These are phyloP conservation scores for Eueremaeus valkanovi DNA, from an alignment of 2,888 invertebrate species.

Conservation along the genomic window DNA sequence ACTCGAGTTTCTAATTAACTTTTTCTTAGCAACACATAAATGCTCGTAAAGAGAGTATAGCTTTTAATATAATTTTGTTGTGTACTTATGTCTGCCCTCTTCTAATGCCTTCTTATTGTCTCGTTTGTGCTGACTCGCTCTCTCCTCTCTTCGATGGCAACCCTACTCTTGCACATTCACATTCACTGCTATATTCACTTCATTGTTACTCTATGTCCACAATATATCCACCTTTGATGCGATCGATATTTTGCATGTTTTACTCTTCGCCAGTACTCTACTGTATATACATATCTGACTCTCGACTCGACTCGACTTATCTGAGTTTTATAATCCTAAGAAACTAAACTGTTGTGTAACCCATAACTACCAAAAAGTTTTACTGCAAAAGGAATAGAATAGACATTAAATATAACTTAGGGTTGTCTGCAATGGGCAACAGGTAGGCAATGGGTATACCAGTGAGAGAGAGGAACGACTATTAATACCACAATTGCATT, in stretches of 20 bases:
- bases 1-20: constrained; percentile 24
- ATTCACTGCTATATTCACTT: constrained; percentile 5
- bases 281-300: no score
- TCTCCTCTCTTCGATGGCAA: background rate
- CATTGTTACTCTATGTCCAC: constrained; percentile 36
- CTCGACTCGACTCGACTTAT: constrained; percentile 12
- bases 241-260: constrained; percentile 36
- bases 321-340: constrained; percentile 30
- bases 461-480: background rate
- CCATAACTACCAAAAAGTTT: constrained; percentile 17
- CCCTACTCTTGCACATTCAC: background rate
- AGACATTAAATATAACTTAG: background rate
- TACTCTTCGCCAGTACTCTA: background rate
- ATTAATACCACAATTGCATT: background rate
- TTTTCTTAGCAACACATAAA: constrained; percentile 36
- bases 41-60: no score
- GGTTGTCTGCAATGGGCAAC: background rate
- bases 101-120: constrained; percentile 9
- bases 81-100: background rate
- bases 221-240: constrained; percentile 28
- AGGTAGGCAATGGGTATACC: background rate
- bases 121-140: constrained; percentile 8
- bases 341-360: constrained; percentile 17
- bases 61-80: background rate
- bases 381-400: background rate